Evolutionary conservation across 2,113 vertebrate genomes (phyloP).

Genomic region (Lophius piscatorius): DNA sequence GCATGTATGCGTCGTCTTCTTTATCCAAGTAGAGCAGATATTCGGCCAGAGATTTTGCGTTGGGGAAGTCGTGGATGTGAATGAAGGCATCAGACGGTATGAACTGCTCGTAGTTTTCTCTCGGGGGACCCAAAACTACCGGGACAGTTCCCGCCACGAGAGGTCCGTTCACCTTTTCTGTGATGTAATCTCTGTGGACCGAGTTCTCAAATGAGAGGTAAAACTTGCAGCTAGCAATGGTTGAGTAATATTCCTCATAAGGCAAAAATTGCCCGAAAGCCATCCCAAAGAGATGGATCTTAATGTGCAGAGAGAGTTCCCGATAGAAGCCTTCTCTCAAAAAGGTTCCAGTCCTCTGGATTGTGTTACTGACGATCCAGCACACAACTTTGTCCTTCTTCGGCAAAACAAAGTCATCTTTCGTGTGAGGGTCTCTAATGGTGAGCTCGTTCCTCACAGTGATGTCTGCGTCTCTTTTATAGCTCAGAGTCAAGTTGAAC

Average conservation of each 20-base stretch:
- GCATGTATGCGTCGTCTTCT: slow-evolving; percentile 82
- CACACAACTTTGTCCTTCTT: slow-evolving; percentile 87
- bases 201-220: slow-evolving; percentile 92
- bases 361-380: slow-evolving; percentile 86
- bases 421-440: slow-evolving; percentile 74
- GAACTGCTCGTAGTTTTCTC: slow-evolving; percentile 89
- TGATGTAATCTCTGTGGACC: slow-evolving; percentile 88
- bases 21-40: slow-evolving; percentile 83
- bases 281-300: slow-evolving; percentile 82
- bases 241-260: slow-evolving; percentile 83
- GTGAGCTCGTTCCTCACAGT: slow-evolving; percentile 85
- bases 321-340: slow-evolving; percentile 86
- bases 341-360: slow-evolving; percentile 71
- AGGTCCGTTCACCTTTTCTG: slow-evolving; percentile 88
- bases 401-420: slow-evolving; percentile 81
- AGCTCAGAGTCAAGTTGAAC: slow-evolving; percentile 88
- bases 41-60: slow-evolving; percentile 84
- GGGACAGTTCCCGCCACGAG: slow-evolving; percentile 85
- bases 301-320: slow-evolving; percentile 84
- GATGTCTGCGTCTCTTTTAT: slow-evolving; percentile 86
- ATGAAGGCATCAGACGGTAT: slow-evolving; percentile 88
- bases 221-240: slow-evolving; percentile 86
- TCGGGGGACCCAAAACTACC: slow-evolving; percentile 87
- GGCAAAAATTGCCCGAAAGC: slow-evolving; percentile 80
- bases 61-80: slow-evolving; percentile 87